Base-by-base conservation (phyloP, 2,113 vertebrate genomes). In the Trematocara unimaculatum region DNA sequence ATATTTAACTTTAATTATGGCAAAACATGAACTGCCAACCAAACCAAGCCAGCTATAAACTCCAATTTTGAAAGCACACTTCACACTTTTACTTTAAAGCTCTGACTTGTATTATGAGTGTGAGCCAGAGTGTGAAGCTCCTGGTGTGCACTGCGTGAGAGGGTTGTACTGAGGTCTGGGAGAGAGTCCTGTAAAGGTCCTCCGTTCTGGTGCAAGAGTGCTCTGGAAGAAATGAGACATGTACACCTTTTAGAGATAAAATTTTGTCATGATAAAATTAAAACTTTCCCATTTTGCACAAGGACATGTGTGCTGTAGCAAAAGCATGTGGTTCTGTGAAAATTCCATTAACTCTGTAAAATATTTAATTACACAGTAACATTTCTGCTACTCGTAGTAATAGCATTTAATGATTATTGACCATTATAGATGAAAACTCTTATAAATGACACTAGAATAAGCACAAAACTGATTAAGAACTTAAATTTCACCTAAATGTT, bases 171-270 rank as follows among this genome's bases (percentile, higher is more conserved):
- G 56, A 10, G 15, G 56, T 60, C 15, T 4, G 56, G 56, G 56
- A 60, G 3, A 60, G 56, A 60, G 8, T 33, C 15, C 56, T 35
- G 9, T 62, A 35, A 62, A 62, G 17, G 31, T 35, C 17, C 58
- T 35, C 31, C 0, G 8, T 35, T 62, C 31, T n/a, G 17, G 4
- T 35, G 58, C 31, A 35, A 62, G 9, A 0, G 31, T 62, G 58
- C 56, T 60, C 56, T 60, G 29, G 15, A 60, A 33, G 15, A 31
- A 60, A 6, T 60, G 0, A 60, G 15, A 18, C 56, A 18, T 60
- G 3, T 62, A 4, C 0, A 62, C 31, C 58, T 35, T 62, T 35
- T 12, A 62, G 58, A 35, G 29, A 11, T 35, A 35, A 62, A 3
- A 62, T 62, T 35, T 0, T 35, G 9, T 62, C 15, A 60, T 60